These are phyloP conservation scores for Nineta flava DNA, from an alignment of 2,888 invertebrate genomes.

Conservation along the genomic window DNA sequence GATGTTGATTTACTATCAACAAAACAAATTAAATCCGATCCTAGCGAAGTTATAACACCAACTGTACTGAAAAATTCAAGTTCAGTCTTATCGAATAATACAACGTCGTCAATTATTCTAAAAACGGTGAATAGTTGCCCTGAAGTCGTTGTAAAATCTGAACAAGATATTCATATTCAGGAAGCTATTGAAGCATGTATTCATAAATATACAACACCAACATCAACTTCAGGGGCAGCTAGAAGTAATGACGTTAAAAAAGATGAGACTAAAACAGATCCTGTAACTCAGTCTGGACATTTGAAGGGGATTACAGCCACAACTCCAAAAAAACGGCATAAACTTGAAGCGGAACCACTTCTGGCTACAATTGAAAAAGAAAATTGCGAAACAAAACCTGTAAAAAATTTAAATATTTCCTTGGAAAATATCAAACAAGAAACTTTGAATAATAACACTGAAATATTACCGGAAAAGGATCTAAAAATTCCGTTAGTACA, in stretches of 20 bases:
- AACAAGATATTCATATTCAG: conserved; percentile 28
- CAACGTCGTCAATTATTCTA: background rate
- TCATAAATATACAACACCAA: conserved; percentile 25
- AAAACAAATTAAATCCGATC: background rate
- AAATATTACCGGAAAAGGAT: conserved; percentile 12
- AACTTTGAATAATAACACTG: conserved; percentile 27
- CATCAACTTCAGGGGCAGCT: conserved; percentile 20
- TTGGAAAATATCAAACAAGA: conserved; percentile 16
- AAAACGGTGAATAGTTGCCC: background rate
- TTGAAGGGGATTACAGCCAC: conserved; percentile 27
- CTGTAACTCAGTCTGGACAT: background rate
- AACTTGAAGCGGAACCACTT: conserved; percentile 41
- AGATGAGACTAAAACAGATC: conserved; percentile 24
- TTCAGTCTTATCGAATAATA: background rate
- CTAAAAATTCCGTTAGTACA: conserved; percentile 13
- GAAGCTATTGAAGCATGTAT: conserved; percentile 40
- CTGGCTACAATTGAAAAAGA: conserved; percentile 15
- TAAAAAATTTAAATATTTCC: conserved; percentile 8
- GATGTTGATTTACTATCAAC: background rate
- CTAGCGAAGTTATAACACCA: background rate
- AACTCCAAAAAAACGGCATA: conserved; percentile 59
- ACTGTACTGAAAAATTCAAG: background rate
- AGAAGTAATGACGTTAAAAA: conserved; percentile 28
- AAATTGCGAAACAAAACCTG: conserved; percentile 6
- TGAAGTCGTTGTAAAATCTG: background rate